Evolutionary conservation across 2,797 vertebrate species (phyloP), one percentile per base, ranked within the genome.

Genomic region (Takifugu rubripes): DNA sequence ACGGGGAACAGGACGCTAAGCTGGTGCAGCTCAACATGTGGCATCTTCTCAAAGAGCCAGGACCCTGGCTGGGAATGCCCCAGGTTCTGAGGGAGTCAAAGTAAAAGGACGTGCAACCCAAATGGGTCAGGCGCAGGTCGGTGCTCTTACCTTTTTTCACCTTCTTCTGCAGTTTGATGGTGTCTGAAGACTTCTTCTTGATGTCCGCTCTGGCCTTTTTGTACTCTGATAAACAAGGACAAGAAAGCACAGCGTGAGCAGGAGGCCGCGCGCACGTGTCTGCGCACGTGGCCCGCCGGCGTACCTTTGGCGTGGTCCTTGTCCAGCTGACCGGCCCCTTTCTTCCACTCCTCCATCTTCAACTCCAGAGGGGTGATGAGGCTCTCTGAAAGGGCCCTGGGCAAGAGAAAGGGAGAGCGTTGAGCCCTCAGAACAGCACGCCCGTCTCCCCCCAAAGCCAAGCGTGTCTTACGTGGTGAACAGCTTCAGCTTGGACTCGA

Each of bases 151-250:
- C 93, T 91, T 94, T 94, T 76, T 92, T 93, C 45, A 93, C 90
- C 67, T 93, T 94, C 89, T 93, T 94, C 83, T 94, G 93, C 54
- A 94, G 87, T 67, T 93, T 93, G 75, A 94, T 88, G 5, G 93
- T 94, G 83, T 94, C 93, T 0, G 92, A 93, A 0, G 92, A 94
- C 58, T 93, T 94, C 83, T 94, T 93, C 84, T 93, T 93, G 66
- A 94, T 93, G 62, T 94, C 92, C 0, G 92, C 87, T 48, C 92
- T 66, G 26, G 90, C 92, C 77, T 91, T 93, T 69, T 94, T 94
- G 64, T 93, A 93, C 52, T 94, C 92, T 94, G 36, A 40, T 21
- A 7, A 46, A 21, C 45, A 52, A 53, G 2, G 44, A 45, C 2
- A 49, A 25, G 25, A 0, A 2, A 1, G 12, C 12, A 24, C 15